Evolutionary conservation across 2,113 vertebrate species (phyloP).

Genomic region (Podarcis raffonei): DNA sequence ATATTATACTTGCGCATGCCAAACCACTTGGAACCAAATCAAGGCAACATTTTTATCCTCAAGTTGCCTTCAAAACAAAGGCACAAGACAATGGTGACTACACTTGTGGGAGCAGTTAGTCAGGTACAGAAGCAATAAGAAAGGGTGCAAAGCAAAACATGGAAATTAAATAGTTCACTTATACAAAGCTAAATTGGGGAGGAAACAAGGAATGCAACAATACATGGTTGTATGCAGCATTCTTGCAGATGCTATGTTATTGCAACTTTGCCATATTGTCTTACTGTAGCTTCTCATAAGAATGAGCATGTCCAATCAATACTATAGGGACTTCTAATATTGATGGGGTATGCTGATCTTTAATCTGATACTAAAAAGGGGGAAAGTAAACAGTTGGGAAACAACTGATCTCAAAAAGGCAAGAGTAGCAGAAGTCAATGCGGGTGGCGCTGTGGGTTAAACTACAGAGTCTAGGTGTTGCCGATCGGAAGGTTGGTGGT

Average conservation of each 20-base stretch:
- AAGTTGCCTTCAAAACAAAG: neutral
- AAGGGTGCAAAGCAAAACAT: neutral
- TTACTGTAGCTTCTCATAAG: too few species aligned
- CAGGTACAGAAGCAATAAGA: neutral
- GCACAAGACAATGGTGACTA: neutral
- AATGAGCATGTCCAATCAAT: neutral
- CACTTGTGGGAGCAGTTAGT: too few species aligned
- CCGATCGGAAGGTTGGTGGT: too few species aligned
- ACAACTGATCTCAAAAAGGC: neutral
- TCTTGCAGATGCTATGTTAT: too few species aligned
- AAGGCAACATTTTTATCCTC: neutral
- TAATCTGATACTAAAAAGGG: neutral
- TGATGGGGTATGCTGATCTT: neutral
- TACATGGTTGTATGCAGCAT: neutral
- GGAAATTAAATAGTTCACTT: neutral
- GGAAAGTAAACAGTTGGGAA: neutral
- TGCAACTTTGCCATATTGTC: too few species aligned
- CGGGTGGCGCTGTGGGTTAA: too few species aligned
- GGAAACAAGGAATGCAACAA: rapidly evolving
- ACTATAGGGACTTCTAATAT: neutral
- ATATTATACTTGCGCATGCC: neutral
- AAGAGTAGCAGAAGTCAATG: neutral
- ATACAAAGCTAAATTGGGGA: neutral
- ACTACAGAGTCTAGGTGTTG: too few species aligned
- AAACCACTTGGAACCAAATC: neutral